Percentiles rank a stretch among this genome's conserved stretches.
Evolutionary conservation across 2,113 vertebrate species (phyloP).

Genomic region (Gasterosteus aculeatus): DNA sequence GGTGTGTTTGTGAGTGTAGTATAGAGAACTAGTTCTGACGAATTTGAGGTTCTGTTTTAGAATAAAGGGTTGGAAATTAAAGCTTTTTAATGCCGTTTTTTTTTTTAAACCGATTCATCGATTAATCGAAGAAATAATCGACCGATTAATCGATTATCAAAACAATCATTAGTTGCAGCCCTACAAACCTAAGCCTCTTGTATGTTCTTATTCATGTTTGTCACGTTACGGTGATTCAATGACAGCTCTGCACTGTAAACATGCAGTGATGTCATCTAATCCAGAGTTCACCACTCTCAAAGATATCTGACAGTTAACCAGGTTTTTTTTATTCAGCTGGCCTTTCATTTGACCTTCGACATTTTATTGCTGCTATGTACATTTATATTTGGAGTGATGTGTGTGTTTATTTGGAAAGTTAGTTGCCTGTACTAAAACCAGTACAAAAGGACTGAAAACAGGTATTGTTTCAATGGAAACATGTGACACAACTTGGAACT

Average conservation of each 20-base stretch:
- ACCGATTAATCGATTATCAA: too few relatives aligned
- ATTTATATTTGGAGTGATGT: not conserved
- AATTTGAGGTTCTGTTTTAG: too few relatives aligned
- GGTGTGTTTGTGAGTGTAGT: too few relatives aligned
- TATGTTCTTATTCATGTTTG: not conserved
- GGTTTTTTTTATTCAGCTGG: not conserved
- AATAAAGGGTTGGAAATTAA: too few relatives aligned
- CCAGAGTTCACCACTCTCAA: not conserved
- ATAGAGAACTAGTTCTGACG: too few relatives aligned
- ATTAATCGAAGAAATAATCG: too few relatives aligned
- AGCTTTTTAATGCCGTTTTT: too few relatives aligned
- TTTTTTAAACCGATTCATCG: too few relatives aligned
- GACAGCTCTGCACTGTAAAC: constrained; percentile 2
- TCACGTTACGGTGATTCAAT: constrained; percentile 25
- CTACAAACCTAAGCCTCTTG: not conserved
- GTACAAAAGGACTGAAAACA: not conserved
- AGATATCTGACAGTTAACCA: not conserved
- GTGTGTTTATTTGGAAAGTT: not conserved
- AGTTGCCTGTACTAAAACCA: not conserved
- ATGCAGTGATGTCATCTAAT: constrained; percentile 6
- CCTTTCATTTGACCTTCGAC: not conserved
- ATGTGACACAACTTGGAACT: not conserved
- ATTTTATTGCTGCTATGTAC: not conserved
- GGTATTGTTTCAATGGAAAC: too few relatives aligned
- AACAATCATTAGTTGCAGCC: not conserved